Evolutionary conservation across 2,113 vertebrate species (phyloP).

Genomic region (Ancistrus triradiatus): DNA sequence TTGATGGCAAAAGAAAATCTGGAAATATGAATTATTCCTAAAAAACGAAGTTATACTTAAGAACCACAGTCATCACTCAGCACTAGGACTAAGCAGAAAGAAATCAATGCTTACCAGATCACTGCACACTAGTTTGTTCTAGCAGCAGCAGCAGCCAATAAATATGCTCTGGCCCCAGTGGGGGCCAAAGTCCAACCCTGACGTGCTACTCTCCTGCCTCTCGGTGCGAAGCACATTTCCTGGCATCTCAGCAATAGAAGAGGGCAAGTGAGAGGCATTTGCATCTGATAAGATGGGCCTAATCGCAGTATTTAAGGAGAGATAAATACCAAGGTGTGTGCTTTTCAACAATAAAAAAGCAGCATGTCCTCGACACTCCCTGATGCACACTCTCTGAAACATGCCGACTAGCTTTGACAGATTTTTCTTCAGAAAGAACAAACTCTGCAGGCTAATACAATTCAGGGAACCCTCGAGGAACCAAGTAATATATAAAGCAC

Average conservation of each 20-base stretch:
- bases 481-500: neutral
- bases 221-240: slow-evolving; percentile 24
- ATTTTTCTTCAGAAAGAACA: too few species aligned
- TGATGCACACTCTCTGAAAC: slow-evolving; percentile 18
- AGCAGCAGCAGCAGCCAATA: slow-evolving; percentile 40
- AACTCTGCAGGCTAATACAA: too few species aligned
- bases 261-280: slow-evolving; percentile 3
- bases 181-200: slow-evolving; percentile 47
- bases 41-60: neutral
- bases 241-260: slow-evolving; percentile 23
- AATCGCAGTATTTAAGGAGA: slow-evolving; percentile 17
- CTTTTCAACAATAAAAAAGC: slow-evolving; percentile 22
- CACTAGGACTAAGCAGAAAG: slow-evolving; percentile 12
- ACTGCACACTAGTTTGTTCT: slow-evolving; percentile 35
- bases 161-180: slow-evolving; percentile 35
- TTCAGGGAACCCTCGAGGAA: too few species aligned
- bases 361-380: neutral
- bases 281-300: slow-evolving; percentile 27
- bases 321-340: slow-evolving; percentile 7
- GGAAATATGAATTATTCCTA: too few species aligned
- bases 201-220: slow-evolving; percentile 37
- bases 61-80: neutral
- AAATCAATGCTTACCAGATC: slow-evolving; percentile 50
- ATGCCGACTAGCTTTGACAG: neutral
- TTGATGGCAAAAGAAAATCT: too few species aligned